Evolutionary conservation across 2,888 invertebrate species (phyloP).

Genomic region (Heteromurus nitidus): DNA sequence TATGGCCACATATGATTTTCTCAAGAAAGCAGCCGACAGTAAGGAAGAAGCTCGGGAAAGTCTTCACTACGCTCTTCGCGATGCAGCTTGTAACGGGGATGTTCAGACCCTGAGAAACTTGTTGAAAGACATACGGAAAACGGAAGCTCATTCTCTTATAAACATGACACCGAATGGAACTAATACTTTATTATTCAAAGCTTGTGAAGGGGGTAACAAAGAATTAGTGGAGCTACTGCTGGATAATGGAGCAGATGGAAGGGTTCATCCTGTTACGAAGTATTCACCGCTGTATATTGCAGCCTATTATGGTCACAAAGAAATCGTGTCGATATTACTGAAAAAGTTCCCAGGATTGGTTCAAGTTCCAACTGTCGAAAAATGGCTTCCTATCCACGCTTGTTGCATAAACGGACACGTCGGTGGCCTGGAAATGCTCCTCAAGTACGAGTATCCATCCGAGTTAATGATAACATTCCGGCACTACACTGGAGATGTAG

Average conservation of each 20-base stretch:
- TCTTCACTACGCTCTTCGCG: slow-evolving; percentile 85
- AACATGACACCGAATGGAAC: slow-evolving; percentile 93
- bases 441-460: slow-evolving; percentile 87
- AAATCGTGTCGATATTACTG: slow-evolving; percentile 85
- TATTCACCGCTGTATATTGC: slow-evolving; percentile 95
- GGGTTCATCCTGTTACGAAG: slow-evolving; percentile 91
- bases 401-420: slow-evolving; percentile 92
- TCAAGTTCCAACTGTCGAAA: slow-evolving; percentile 90
- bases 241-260: slow-evolving; percentile 89
- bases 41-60: slow-evolving; percentile 85
- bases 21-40: slow-evolving; percentile 79
- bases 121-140: slow-evolving; percentile 81
- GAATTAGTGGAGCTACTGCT: slow-evolving; percentile 86
- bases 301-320: slow-evolving; percentile 88
- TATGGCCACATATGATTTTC: slow-evolving; percentile 71
- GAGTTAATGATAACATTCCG: slow-evolving; percentile 80
- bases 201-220: slow-evolving; percentile 89
- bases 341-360: slow-evolving; percentile 89
- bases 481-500: slow-evolving; percentile 75
- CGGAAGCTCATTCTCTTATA: slow-evolving; percentile 83
- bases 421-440: slow-evolving; percentile 84
- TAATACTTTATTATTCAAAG: slow-evolving; percentile 89
- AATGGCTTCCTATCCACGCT: slow-evolving; percentile 94
- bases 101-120: slow-evolving; percentile 81
- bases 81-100: slow-evolving; percentile 86